Evolutionary conservation across 23 tunicate genomes (phyloP), one percentile per base, ranked within the genome.

Genomic region (Ciona savignyi): DNA sequence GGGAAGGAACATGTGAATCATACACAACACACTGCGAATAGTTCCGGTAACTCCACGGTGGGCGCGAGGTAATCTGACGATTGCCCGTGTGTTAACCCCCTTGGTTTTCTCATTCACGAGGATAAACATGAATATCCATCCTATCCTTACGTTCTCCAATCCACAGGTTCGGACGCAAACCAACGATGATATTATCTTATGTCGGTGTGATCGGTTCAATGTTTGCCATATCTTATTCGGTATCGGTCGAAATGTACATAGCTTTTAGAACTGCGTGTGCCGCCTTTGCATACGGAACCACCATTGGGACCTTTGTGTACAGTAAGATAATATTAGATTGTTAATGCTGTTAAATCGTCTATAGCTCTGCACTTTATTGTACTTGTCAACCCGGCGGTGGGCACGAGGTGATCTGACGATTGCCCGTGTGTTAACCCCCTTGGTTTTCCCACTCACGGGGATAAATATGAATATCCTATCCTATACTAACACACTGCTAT

Each of bases 151-250:
- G n/a, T n/a, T n/a, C n/a, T n/a, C n/a, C n/a, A n/a, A n/a, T n/a
- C n/a, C n/a, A 27, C 23, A 84, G 82, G 33, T 30, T 84, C 20
- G 89, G 89, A 11, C 67, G 89, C 29, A 84, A 77, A 65, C 71
- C 78, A 0, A 64, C 75, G 23, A 22, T 67, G 35, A n/a, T 77
- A 4, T 56, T 78, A 0, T 29, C 80, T 1, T 71, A 19, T 33
- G 60, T 64, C 21, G 73, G 69, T 1, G 35, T 29, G 20, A 27
- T 85, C 0, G 80, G 68, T n/a, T 66, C 51, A 6, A 65, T 72
- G 79, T 67, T 78, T 25, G 83, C 74, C 11, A 3, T 70, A 11
- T 23, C 84, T 9, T 78, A 70, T 33, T 30, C 72, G 21, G 61
- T 26, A 1, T 78, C 83, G 20, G 75, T 72, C 2, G 83, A 28